Evolutionary conservation across 1,140 invertebrate genomes (phyloP), one percentile per base, ranked within the genome.

Genomic region (Aphelenchoides fujianensis): DNA sequence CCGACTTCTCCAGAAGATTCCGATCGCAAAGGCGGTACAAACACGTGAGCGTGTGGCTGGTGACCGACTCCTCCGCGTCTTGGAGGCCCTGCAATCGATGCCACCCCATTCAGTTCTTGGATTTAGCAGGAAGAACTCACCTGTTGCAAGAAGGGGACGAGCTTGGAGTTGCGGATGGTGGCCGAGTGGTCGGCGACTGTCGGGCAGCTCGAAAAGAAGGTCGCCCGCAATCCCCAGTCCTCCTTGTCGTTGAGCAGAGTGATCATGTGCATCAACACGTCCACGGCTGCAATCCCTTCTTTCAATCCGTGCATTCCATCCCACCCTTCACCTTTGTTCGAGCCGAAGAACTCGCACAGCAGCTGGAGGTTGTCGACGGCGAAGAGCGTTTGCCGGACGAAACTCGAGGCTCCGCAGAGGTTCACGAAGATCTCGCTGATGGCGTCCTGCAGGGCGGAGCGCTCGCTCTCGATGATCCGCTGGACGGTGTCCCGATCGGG

Each of bases 191-290:
- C 52, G 1, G 72, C 69, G 35, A 81, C 72, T 27, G 67, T 69
- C 48, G 78, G 68, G 67, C 75, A 78, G 30, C 64, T 63, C 28
- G 72, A 64, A 34, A 72, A 78, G 36, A 78, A 78, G 23, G 78
- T 53, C 2, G 78, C 71, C 2, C 75, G 54, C 19, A 78, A 55
- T 16, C 70, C 32, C 76, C 76, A 78, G 36, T 80, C 74, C 7
- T 57, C 16, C 28, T 78, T 78, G 34, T 74, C 67, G 53, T 80
- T 78, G 30, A 78, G 35, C 31, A 80, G 35, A 5, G 74, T 73
- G 23, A 73, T 80, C 78, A 80, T 77, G 37, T 80, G 76, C 73
- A 79, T 78, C 27, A 77, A 30, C 53, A 77, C 36, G 54, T 80
- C n/a, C 31, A n/a, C 37, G 9, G 68, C 68, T 72, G 59, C n/a